Percentiles rank a stretch among this genome's conserved stretches.
These are phyloP conservation scores for Gobio gobio DNA, from an alignment of 2,113 vertebrate species.

Conservation along the genomic window DNA sequence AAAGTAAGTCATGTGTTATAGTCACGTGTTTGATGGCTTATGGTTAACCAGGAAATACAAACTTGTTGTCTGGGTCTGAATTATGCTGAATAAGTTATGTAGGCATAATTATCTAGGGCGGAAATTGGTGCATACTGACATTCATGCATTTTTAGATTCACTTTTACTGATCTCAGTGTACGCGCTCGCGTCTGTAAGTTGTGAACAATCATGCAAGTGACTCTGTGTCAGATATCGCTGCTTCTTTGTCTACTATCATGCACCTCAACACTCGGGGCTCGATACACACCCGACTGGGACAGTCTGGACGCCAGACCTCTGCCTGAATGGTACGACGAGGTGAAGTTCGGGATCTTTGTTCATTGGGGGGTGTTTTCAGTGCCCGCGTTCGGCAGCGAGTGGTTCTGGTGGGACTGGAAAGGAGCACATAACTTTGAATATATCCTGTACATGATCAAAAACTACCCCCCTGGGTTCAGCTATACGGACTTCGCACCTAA, in stretches of 20 bases:
- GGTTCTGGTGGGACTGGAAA: slow-evolving; percentile 97
- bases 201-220: background rate
- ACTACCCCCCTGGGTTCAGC: slow-evolving; percentile 84
- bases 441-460: slow-evolving; percentile 78
- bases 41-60: slow-evolving; percentile 27
- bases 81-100: background rate
- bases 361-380: slow-evolving; percentile 96
- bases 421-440: slow-evolving; percentile 68
- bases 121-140: background rate
- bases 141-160: background rate
- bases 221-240: background rate
- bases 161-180: background rate
- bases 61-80: background rate
- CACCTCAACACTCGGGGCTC: slow-evolving; percentile 30
- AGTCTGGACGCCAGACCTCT: slow-evolving; percentile 89
- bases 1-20: background rate
- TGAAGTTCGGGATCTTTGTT: slow-evolving; percentile 91
- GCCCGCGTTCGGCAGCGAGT: slow-evolving; percentile 89
- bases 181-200: too few relatives aligned
- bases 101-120: background rate
- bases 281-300: slow-evolving; percentile 82
- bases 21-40: background rate
- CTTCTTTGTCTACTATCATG: background rate
- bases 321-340: slow-evolving; percentile 87
- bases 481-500: slow-evolving; percentile 85